Percentiles rank a stretch among this genome's conserved stretches.
Evolutionary conservation across 2,113 vertebrate genomes (phyloP).

Genomic region (Cottus gobio): DNA sequence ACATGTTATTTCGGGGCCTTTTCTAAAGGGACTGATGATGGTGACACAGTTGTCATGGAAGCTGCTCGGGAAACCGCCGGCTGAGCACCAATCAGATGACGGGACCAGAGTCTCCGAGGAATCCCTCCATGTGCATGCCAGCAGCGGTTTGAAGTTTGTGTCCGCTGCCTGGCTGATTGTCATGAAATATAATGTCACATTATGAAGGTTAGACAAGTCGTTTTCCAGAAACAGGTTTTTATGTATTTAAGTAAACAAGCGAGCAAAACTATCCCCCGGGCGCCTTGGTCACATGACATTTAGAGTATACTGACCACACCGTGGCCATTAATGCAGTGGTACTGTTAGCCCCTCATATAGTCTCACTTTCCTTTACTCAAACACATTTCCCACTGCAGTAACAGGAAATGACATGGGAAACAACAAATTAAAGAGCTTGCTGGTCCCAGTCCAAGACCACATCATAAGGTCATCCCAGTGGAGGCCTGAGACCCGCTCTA

Average conservation of each 20-base stretch:
- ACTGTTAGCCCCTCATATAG: conserved; percentile 47
- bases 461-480: not conserved
- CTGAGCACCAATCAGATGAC: not conserved
- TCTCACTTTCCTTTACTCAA: not conserved
- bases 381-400: conserved; percentile 31
- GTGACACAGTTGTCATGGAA: not conserved
- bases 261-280: too few relatives aligned
- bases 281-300: not conserved
- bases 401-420: conserved; percentile 46
- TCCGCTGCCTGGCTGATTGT: not conserved
- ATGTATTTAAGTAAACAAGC: too few relatives aligned
- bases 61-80: conserved; percentile 7
- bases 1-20: not conserved
- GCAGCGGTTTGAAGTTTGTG: not conserved
- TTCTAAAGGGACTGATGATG: not conserved
- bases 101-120: not conserved
- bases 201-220: not conserved
- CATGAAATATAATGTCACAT: not conserved
- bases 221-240: too few relatives aligned
- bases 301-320: not conserved
- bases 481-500: not conserved
- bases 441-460: not conserved
- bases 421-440: conserved; percentile 33
- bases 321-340: not conserved
- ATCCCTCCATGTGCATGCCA: not conserved